Percentiles rank a stretch among this genome's conserved stretches.
Evolutionary conservation across 1,140 invertebrate genomes (phyloP).

Genomic region (Battus philenor): DNA sequence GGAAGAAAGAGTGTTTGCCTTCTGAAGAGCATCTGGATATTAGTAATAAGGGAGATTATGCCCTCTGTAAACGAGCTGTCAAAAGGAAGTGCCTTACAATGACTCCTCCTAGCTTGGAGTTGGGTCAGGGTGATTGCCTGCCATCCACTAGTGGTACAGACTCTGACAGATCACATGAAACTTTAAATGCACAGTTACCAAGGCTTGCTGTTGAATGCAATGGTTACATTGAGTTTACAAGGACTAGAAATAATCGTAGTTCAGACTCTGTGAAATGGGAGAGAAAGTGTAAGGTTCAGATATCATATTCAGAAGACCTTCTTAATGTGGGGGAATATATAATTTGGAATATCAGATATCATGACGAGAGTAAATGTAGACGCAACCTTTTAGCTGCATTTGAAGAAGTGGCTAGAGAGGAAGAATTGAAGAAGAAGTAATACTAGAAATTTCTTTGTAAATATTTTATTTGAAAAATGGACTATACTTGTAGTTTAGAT

Average conservation of each 20-base stretch:
- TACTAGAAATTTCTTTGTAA: not conserved
- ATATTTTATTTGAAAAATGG: not conserved
- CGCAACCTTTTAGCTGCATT: conserved; percentile 75
- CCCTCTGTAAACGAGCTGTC: conserved; percentile 21
- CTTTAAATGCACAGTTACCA: conserved; percentile 51
- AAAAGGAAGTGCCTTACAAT: conserved; percentile 42
- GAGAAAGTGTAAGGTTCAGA: conserved; percentile 76
- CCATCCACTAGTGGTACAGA: conserved; percentile 64
- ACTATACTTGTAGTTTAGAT: not conserved
- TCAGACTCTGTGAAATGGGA: conserved; percentile 74
- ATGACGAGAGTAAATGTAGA: conserved; percentile 76
- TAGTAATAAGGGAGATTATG: conserved; percentile 51
- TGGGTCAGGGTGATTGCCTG: conserved; percentile 66
- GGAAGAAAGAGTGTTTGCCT: conserved; percentile 24
- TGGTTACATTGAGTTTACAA: conserved; percentile 75
- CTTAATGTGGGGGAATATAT: conserved; percentile 74
- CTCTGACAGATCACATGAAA: conserved; percentile 50
- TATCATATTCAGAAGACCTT: conserved; percentile 73
- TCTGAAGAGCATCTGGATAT: conserved; percentile 29
- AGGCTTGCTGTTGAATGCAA: conserved; percentile 63
- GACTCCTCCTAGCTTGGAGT: conserved; percentile 54
- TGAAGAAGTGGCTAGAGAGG: conserved; percentile 55
- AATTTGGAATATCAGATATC: conserved; percentile 76
- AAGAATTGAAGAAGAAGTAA: conserved; percentile 26
- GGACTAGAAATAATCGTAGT: conserved; percentile 67